Base-by-base conservation (phyloP, 2,888 invertebrate species). In the Incurvaria masculella region DNA sequence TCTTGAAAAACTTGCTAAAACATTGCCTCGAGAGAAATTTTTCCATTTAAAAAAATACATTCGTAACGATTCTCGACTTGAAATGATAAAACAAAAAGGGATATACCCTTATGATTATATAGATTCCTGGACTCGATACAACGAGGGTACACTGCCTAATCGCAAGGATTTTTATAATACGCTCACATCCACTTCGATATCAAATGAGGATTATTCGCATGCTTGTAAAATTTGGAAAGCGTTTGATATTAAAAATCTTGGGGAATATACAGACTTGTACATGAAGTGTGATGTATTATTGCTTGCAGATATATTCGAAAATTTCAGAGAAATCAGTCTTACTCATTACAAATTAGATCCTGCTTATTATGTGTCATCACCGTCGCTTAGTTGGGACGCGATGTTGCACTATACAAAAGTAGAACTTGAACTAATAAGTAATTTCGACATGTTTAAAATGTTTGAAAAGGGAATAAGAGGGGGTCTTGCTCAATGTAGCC, bases 211-310 rank as follows among this genome's bases (percentile, higher is more conserved):
- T 10, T 23, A 23, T 23, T 5, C 23, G 5, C 23, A 10, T 10
- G 23, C 23, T 23, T 14, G 47, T 21, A 47, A 41, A 2, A 46
- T 49, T 3, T 51, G 52, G 49, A 21, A 45, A 16, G 26, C 27
- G 5, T 53, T 51, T 38, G 10, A 43, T 27, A 18, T 45, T 21
- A 20, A 39, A 19, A 49, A 49, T 8, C 16, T 52, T 17, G 49
- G 49, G 4, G 50, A 52, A 20, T 52, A 52, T 45, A 47, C 49
- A 19, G 50, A 52, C 21, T 27, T 52, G 11, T 52, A 52, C 21
- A 20, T 52, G 19, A 44, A 50, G 50, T 23, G 45, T 33, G 52
- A 52, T 41, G 51, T 52, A 4, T 21, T 52, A n/a, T 38, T 48
- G 10, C 21, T 50, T 2, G 41, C 17, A 14, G 50, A 52, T 46